A percentile compares a stretch with the other conserved stretches of the same genome.
Conservation (phyloP, 1,140 invertebrate species). For the Elysia chlorotica region DNA sequence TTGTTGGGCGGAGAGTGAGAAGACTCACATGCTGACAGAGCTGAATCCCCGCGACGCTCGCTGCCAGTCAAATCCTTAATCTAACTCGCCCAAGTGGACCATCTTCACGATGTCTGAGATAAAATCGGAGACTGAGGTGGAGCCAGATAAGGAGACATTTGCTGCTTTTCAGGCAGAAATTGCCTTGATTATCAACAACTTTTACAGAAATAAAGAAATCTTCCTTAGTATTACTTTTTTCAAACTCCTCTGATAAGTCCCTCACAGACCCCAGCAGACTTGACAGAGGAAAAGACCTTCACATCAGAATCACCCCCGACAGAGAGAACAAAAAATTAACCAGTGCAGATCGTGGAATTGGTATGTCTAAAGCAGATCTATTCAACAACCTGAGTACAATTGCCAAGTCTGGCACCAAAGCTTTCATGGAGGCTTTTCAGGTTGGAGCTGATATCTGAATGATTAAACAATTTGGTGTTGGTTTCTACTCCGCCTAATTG, state of each 20-base stretch:
- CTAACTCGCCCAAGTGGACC: too few relatives aligned
- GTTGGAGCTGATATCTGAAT: conserved; percentile 58
- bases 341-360: conserved; percentile 96
- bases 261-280: conserved; percentile 85
- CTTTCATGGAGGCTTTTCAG: conserved; percentile 80
- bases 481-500: conserved; percentile 96
- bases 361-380: conserved; percentile 95
- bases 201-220: conserved; percentile 99
- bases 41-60: too few relatives aligned
- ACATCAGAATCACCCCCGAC: conserved; percentile 90
- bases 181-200: conserved; percentile 99
- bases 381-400: conserved; percentile 98
- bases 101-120: conserved; percentile 57
- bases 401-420: conserved; percentile 98
- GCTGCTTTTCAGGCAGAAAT: conserved; percentile 95
- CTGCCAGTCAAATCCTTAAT: too few relatives aligned
- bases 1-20: too few relatives aligned
- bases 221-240: conserved; percentile 96
- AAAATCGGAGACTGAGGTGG: conserved; percentile 37
- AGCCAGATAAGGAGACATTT: conserved; percentile 67
- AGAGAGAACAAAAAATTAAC: conserved; percentile 93
- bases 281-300: conserved; percentile 83
- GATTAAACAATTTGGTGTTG: conserved; percentile 90
- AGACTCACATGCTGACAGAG: too few relatives aligned
- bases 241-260: conserved; percentile 88